Conservation (phyloP, 2,797 vertebrate species). For the Lepus townsendii region DNA sequence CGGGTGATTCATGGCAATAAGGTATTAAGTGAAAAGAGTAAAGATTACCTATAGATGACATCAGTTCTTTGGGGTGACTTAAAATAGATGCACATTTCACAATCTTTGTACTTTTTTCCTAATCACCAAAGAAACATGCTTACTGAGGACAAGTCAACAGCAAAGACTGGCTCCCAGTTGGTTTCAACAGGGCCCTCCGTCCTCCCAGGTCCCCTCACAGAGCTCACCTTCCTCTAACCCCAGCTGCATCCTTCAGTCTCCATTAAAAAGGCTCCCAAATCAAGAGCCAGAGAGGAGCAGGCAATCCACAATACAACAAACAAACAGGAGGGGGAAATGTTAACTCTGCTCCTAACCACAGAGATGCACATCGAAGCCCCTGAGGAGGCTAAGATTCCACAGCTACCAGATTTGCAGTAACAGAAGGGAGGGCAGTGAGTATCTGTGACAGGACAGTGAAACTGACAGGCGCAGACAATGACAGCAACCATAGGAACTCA, state of each 20-base stretch:
- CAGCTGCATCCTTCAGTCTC: not conserved
- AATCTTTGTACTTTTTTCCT: not conserved
- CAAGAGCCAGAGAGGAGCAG: not conserved
- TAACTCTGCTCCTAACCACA: conserved; percentile 33
- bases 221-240: not conserved
- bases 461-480: not conserved
- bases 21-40: not conserved
- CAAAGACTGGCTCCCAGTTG: not conserved
- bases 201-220: not conserved
- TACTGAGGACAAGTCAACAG: not conserved
- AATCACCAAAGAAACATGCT: not conserved
- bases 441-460: not conserved
- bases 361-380: not conserved
- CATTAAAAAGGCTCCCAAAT: not conserved
- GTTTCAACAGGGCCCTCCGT: not conserved
- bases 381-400: not conserved
- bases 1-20: not conserved
- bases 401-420: conserved; percentile 17
- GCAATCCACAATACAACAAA: not conserved
- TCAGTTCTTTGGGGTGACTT: not conserved
- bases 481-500: not conserved
- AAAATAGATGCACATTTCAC: not conserved
- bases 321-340: not conserved
- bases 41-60: not conserved
- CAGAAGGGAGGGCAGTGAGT: not conserved